Evolutionary conservation across 2,888 invertebrate species (phyloP).

Genomic region (Macaria liturata): DNA sequence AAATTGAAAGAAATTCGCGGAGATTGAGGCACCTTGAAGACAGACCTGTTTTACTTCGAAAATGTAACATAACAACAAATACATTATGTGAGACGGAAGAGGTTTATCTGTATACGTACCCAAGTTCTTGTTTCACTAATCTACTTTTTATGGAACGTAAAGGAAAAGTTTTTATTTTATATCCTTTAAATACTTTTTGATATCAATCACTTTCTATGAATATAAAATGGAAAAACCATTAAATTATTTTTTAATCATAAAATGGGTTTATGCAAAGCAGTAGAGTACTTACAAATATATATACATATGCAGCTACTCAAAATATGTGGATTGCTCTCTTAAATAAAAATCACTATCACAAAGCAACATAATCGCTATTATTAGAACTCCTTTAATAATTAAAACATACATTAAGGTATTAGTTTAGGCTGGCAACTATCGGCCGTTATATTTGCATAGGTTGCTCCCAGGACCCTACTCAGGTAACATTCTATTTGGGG

Average conservation of each 20-base stretch:
- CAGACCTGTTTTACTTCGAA: neutral
- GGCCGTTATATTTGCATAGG: slow-evolving; percentile 30
- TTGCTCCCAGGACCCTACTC: slow-evolving; percentile 2
- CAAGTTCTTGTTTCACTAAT: neutral
- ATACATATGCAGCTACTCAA: too few species aligned
- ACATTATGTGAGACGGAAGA: neutral
- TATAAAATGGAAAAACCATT: too few species aligned
- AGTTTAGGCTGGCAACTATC: slow-evolving; percentile 23
- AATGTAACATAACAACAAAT: too few species aligned
- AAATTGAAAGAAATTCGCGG: slow-evolving; percentile 18
- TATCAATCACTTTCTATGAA: too few species aligned
- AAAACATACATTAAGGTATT: slow-evolving; percentile 19
- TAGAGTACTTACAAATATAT: too few species aligned
- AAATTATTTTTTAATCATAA: too few species aligned
- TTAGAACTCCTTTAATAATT: slow-evolving; percentile 8
- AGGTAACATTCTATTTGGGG: too few species aligned
- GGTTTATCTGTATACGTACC: neutral
- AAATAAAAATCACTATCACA: too few species aligned
- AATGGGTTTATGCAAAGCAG: too few species aligned
- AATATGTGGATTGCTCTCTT: too few species aligned
- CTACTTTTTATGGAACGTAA: neutral
- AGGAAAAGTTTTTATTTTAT: too few species aligned
- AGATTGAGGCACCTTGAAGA: neutral
- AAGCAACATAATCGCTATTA: slow-evolving; percentile 5
- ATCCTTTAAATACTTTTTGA: too few species aligned